Base-by-base conservation (phyloP, 2,113 vertebrate species). In the Tragelaphus scriptus region DNA sequence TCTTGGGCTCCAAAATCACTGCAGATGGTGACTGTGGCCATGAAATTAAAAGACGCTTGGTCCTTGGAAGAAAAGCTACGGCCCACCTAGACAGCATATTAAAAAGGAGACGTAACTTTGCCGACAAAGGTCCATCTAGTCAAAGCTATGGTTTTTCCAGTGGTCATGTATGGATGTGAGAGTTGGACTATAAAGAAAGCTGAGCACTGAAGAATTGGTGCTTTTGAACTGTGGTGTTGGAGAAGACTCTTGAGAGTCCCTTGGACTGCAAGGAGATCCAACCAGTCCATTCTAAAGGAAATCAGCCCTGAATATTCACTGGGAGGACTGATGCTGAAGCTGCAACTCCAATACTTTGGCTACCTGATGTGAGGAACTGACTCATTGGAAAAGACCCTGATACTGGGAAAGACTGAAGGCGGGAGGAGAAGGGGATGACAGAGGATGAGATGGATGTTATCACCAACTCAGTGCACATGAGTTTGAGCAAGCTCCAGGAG, bases 381-480 rank as follows among this genome's bases (percentile, higher is more conserved):
- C 17, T 63, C 30, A 21, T 1, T 10, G 4, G 68, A 40, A 40
- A 23, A 75, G 36, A 40, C 10, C n/a, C 5, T 3, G 36, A 75
- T 40, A 36, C 36, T 75, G 68, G 68, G 10, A 13, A 40, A 40
- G 36, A 40, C 0, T 75, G 68, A 75, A 6, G n/a, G 68, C 5
- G 6, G 68, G 68, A 23, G n/a, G 36, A 75, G 19, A 75, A 12
- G 10, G 68, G 68, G 68, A 68, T 0, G 5, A 75, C n/a, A 75
- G 65, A 61, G 12, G 61, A 30, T 17, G 63, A n/a, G 63, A 75
- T 0, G 68, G 68, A 40, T 23, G 68, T 1, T 1, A 13, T 75
- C 68, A 23, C 10, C 0, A 0, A 75, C 68, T 75, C 36, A 6
- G 2, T 3, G 19, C 2, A 6, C 68, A 12, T 13, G n/a, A 40